Conservation (phyloP, 2,888 invertebrate genomes). For the Heliconius cydno region DNA sequence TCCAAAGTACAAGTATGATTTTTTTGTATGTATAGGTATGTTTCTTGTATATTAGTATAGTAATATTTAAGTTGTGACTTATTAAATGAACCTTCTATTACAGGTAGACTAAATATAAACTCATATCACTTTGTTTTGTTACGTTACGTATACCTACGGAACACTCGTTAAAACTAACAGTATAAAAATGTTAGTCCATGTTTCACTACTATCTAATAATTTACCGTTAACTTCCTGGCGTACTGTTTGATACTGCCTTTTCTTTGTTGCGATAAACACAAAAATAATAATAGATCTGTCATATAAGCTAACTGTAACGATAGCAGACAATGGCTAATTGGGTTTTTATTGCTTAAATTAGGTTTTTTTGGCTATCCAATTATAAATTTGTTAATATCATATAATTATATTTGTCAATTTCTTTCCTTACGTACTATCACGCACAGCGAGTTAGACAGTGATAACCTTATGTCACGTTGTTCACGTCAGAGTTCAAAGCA, state of each 20-base stretch:
- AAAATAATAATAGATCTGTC: neutral
- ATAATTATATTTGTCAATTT: neutral
- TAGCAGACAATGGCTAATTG: neutral
- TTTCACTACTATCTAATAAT: neutral
- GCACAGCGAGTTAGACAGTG: neutral
- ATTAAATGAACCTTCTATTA: neutral
- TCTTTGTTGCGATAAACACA: neutral
- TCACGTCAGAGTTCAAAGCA: neutral
- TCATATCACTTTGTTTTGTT: neutral
- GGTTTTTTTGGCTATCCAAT: neutral
- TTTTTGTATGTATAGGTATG: no score
- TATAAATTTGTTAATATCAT: neutral
- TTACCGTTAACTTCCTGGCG: conserved; percentile 8
- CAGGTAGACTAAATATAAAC: neutral
- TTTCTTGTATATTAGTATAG: no score
- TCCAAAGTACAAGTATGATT: neutral
- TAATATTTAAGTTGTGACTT: no score
- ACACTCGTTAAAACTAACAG: neutral
- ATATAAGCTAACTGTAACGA: conserved; percentile 11
- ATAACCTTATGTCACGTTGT: neutral
- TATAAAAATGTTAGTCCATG: neutral
- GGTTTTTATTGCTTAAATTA: neutral
- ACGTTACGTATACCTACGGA: neutral
- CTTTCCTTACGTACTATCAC: neutral
- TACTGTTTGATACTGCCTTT: neutral